phyloP scores from a whole-genome alignment of 2,113 vertebrate species.

The Dasyurus viverrinus region DNA sequence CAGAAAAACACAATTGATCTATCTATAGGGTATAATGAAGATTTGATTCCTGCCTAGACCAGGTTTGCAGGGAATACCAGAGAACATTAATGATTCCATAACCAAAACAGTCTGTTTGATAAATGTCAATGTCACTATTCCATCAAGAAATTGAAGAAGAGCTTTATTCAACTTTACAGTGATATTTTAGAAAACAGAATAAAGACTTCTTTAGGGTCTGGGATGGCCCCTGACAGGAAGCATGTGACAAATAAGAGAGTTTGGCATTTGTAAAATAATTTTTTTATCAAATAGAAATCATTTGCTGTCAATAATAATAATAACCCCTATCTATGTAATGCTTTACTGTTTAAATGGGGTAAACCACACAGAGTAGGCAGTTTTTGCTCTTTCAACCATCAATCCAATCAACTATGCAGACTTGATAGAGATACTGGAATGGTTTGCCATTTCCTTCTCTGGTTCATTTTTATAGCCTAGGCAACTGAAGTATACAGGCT shows the following conservation, averaged over 20 bases:
- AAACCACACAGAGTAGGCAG: neutral
- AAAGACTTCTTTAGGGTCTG: neutral
- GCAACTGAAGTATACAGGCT: neutral
- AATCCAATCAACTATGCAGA: neutral
- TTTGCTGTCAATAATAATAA: neutral
- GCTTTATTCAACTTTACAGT: neutral
- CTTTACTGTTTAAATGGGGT: neutral
- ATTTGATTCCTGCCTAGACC: constrained; percentile 8
- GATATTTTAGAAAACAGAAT: constrained; percentile 33
- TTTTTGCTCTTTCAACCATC: neutral
- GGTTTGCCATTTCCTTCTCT: neutral
- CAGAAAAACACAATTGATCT: neutral
- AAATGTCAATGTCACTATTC: constrained; percentile 15
- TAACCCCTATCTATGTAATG: neutral
- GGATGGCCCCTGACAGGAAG: neutral
- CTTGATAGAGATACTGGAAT: no score
- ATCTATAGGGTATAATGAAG: neutral
- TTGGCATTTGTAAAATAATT: constrained; percentile 9
- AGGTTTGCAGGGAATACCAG: constrained; percentile 13
- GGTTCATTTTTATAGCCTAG: neutral
- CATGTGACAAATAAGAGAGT: constrained; percentile 1
- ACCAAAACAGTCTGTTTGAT: neutral
- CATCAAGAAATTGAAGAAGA: constrained; percentile 34
- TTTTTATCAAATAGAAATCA: constrained; percentile 3
- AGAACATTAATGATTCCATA: constrained; percentile 7